Base-by-base conservation (phyloP, 2,797 vertebrate species). In the Gorsachius magnificus region DNA sequence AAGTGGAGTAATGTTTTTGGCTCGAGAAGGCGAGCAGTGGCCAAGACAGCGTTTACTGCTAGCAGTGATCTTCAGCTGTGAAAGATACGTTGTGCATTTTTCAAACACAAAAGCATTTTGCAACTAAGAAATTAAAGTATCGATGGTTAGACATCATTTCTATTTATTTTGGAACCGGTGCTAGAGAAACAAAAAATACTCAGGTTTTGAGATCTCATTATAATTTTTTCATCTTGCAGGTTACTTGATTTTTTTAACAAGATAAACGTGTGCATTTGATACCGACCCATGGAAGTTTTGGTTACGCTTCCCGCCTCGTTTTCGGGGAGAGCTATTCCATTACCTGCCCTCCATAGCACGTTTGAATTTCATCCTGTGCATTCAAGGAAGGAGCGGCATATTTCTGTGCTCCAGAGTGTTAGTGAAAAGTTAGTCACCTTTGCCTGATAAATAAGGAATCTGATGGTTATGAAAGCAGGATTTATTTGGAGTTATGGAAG, bases 401-500 rank as follows among this genome's bases (percentile, higher is more conserved):
- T 71, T 96, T 96, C 79, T 51, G 29, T 69, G 35, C 71, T 77
- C 45, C 38, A 64, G 89, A 46, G 28, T 36, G 57, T 77, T 89
- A 87, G 38, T 72, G 61, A 93, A 87, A 97, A 94, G 75, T 95
- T 93, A 56, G 74, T 89, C 22, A 19, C 70, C 77, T 89, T 89
- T 90, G 54, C 91, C 72, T 83, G 87, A 83, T 95, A 46, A 96
- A 92, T 89, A 95, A 97, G 94, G 88, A 94, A 93, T 95, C 91
- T 92, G 68, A 93, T 88, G 93, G 71, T 92, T 95, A 63, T 95
- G 96, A 85, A 94, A 90, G 50, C 60, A 56, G 50, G 50, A 69
- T 90, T 95, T 92, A 80, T 61, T 95, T 95, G 88, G 79, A 93
- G 71, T 95, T 97, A 95, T 72, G 96, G 97, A 97, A 98, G 95